Evolutionary conservation across 2,113 vertebrate genomes (phyloP).

Genomic region (Odocoileus hemionus): DNA sequence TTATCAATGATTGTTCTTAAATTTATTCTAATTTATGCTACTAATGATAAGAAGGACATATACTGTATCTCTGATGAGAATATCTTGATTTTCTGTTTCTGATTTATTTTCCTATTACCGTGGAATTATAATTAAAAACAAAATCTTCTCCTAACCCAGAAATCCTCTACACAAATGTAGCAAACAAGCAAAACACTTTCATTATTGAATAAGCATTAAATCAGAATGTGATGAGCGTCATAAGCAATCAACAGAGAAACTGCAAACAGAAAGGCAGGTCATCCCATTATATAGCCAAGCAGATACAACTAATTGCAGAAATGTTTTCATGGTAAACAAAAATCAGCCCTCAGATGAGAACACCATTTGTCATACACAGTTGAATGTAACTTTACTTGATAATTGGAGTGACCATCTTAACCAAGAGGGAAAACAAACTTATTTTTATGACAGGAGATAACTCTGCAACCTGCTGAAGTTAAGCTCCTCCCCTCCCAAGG

Average conservation of each 20-base stretch:
- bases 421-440: neutral
- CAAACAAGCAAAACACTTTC: neutral
- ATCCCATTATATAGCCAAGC: neutral
- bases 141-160: neutral
- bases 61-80: neutral
- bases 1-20: neutral
- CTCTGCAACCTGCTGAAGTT: neutral
- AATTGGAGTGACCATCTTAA: neutral
- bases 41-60: neutral
- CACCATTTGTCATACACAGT: neutral
- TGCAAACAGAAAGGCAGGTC: neutral
- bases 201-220: neutral
- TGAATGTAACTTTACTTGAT: neutral
- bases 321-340: neutral
- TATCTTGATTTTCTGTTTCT: neutral
- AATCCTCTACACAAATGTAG: neutral
- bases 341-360: neutral
- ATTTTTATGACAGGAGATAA: neutral
- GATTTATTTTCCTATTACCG: neutral
- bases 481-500: neutral
- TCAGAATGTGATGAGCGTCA: neutral
- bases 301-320: neutral
- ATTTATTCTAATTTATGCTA: neutral
- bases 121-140: neutral
- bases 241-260: neutral